Percentiles rank a stretch among this genome's conserved stretches.
Evolutionary conservation across 35 echinoderm and acorn worm species (phyloP).

Genomic region (Ophioderma brevispina): DNA sequence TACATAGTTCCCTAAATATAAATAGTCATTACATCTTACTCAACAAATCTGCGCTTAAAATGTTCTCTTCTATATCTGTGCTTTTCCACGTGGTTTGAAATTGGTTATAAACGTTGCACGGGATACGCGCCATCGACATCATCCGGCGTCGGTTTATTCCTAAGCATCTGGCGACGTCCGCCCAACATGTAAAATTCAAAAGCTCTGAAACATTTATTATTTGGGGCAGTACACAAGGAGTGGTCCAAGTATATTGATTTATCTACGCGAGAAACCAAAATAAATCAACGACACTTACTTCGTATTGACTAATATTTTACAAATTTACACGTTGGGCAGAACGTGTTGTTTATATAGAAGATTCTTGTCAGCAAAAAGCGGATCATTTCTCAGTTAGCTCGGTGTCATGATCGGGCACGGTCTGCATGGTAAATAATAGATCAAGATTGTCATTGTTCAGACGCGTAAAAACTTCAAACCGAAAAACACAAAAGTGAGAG

Average conservation of each 20-base stretch:
- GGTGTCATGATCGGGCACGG: background rate
- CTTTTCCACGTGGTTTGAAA: too few relatives aligned
- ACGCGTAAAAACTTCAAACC: background rate
- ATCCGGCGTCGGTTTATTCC: too few relatives aligned
- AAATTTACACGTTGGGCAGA: background rate
- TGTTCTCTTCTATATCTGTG: too few relatives aligned
- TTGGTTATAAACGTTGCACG: too few relatives aligned
- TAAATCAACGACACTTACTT: background rate
- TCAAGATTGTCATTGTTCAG: background rate
- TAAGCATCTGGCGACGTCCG: too few relatives aligned
- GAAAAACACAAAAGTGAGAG: too few relatives aligned
- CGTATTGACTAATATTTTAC: background rate
- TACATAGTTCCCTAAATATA: too few relatives aligned
- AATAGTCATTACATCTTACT: too few relatives aligned
- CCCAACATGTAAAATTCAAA: too few relatives aligned
- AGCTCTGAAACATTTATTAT: too few relatives aligned
- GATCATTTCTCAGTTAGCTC: background rate
- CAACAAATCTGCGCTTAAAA: too few relatives aligned
- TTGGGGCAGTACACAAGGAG: background rate
- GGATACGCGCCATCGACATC: too few relatives aligned
- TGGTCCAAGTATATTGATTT: slow-evolving; percentile 1
- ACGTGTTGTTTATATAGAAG: background rate
- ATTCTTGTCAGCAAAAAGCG: background rate
- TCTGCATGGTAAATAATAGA: background rate
- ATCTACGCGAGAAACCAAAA: background rate